Evolutionary conservation across 1,140 invertebrate genomes (phyloP).

Genomic region (Drosophila bocki): DNA sequence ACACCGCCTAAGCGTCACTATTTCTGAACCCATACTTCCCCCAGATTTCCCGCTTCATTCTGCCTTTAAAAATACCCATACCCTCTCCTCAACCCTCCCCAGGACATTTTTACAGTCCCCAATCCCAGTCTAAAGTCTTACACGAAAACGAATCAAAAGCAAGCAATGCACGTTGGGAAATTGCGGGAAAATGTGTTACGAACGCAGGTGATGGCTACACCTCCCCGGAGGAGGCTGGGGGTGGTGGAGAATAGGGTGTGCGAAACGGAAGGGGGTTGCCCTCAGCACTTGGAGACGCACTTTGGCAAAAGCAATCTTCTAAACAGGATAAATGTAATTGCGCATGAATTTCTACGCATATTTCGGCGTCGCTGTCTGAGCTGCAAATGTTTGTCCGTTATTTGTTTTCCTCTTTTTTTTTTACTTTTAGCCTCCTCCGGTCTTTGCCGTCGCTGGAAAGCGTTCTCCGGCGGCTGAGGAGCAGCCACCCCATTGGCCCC

Average conservation of each 20-base stretch:
- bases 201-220: constrained; percentile 34
- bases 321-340: constrained; percentile 85
- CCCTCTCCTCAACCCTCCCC: not conserved
- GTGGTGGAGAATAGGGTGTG: constrained; percentile 16
- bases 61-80: not conserved
- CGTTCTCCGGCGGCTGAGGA: constrained; percentile 32
- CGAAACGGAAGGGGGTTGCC: constrained; percentile 44
- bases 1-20: constrained; percentile 73
- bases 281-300: constrained; percentile 77
- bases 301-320: constrained; percentile 83
- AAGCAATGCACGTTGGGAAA: constrained; percentile 76
- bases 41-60: constrained; percentile 1
- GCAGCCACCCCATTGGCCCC: constrained; percentile 56
- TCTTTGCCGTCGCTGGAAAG: constrained; percentile 55
- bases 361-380: constrained; percentile 62
- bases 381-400: constrained; percentile 65
- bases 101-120: constrained; percentile 22
- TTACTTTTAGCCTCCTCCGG: constrained; percentile 1
- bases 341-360: constrained; percentile 85
- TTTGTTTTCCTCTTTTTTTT: constrained; percentile 30
- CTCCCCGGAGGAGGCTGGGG: not conserved
- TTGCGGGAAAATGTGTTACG: constrained; percentile 69
- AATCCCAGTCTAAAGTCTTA: constrained; percentile 43
- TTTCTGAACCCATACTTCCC: constrained; percentile 51
- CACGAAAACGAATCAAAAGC: constrained; percentile 81